These are phyloP conservation scores for Parus major DNA, from an alignment of 2,113 vertebrate genomes.

Conservation along the genomic window DNA sequence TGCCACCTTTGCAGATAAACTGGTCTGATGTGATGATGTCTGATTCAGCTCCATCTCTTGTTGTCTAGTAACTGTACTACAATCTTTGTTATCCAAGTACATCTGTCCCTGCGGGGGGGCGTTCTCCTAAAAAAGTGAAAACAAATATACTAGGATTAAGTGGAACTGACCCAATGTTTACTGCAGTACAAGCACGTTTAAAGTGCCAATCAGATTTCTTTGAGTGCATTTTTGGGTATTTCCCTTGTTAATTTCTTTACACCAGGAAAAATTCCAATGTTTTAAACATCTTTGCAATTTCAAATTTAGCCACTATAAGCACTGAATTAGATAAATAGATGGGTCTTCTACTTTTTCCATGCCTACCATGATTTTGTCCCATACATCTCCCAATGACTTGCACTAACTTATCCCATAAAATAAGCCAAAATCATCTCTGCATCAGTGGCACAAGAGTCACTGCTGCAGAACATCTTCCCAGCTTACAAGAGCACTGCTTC, in stretches of 20 bases:
- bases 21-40: constrained; percentile 62
- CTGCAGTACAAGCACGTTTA: not conserved
- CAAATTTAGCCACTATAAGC: not conserved
- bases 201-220: not conserved
- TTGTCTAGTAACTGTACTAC: constrained; percentile 49
- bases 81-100: constrained; percentile 85
- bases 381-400: not conserved
- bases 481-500: not conserved
- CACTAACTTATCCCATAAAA: not conserved
- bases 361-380: not conserved
- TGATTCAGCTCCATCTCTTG: constrained; percentile 83
- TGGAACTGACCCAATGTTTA: not conserved
- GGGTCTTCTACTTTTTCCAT: not conserved
- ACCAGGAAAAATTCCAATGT: not conserved
- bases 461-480: not conserved
- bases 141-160: constrained; percentile 1
- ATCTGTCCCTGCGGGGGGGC: constrained; percentile 61
- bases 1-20: constrained; percentile 56
- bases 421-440: not conserved
- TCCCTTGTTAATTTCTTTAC: not conserved
- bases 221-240: not conserved
- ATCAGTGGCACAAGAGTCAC: rapidly evolving
- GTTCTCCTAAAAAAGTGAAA: constrained; percentile 48
- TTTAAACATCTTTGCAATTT: not conserved
- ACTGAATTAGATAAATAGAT: not conserved